Conservation (phyloP, 2,888 invertebrate genomes). For the Polietes domitor region DNA sequence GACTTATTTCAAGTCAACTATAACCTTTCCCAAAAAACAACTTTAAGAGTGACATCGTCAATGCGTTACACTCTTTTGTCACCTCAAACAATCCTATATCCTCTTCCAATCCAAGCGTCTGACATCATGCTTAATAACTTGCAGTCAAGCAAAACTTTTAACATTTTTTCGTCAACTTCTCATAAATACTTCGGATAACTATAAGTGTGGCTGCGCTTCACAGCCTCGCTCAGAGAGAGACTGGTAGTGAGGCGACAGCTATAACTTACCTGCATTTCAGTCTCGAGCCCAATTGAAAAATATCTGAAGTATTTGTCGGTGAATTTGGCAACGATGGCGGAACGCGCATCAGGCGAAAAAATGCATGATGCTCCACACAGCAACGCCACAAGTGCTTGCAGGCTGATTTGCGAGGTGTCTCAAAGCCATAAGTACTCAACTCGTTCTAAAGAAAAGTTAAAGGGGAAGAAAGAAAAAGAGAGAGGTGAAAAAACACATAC, state of each 20-base stretch:
- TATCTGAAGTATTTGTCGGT: conserved; percentile 85
- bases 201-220: too few species aligned
- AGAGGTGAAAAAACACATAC: not conserved
- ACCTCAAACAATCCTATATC: conserved; percentile 23
- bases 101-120: not conserved
- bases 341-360: conserved; percentile 92
- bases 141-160: conserved; percentile 15
- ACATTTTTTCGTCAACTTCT: not conserved
- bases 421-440: conserved; percentile 97
- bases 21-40: too few species aligned
- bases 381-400: conserved; percentile 98
- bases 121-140: not conserved
- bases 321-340: conserved; percentile 84
- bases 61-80: conserved; percentile 4
- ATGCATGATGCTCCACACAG: conserved; percentile 97
- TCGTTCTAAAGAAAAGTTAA: conserved; percentile 84
- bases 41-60: too few species aligned
- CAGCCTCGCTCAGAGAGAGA: too few species aligned
- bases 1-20: too few species aligned
- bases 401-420: conserved; percentile 94
- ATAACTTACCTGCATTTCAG: conserved; percentile 87
- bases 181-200: not conserved
- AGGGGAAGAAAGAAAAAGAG: conserved; percentile 48
- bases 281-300: conserved; percentile 90
- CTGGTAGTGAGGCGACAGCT: not conserved